Evolutionary conservation across 2,888 invertebrate genomes (phyloP), one percentile per base, ranked within the genome.

Genomic region (Graphium colonna): DNA sequence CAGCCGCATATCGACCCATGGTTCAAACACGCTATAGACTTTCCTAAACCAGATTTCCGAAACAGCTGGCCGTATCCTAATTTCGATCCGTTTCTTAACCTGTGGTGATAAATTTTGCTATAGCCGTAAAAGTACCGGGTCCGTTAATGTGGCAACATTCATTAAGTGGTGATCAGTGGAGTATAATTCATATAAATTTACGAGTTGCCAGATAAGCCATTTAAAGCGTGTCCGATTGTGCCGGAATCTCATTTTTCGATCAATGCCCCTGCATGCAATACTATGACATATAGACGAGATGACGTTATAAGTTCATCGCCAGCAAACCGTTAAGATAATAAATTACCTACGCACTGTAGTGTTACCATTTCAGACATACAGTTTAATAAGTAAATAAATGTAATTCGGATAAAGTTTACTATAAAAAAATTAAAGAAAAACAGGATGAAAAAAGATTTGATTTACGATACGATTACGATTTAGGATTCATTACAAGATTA

Each of bases 51-150:
- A 12, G 59, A 70, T 17, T 55, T 67, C 7, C 67, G 61, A 17
- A 66, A 68, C 12, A 48, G 53, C 0, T 80, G 76, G 77, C 59
- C 73, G 9, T 75, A 75, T 31, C 75, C 77, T 3, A 69, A 60
- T 45, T 78, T 71, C 31, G 70, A 68, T 38, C 80, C 79, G 0
- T 74, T 75, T 51, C 57, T 71, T 9, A 75, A 73, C 54, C 69
- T 69, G 51, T 69, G 68, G 66, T 58, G 61, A 57, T 69, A 53
- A 62, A 61, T 51, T 54, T 46, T 13, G 48, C 45, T 42, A 44
- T 38, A 15, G 28, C 45, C 42, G 42, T 56, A 46, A 57, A 44
- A 36, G 18, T n/a, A 41, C 5, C 45, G 18, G 54, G 50, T 56
- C 44, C 46, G 51, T 54, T 39, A 15, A 17, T 13, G 13, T 15